Conservation (phyloP, 1,140 invertebrate species). For the Idris sp. region DNA sequence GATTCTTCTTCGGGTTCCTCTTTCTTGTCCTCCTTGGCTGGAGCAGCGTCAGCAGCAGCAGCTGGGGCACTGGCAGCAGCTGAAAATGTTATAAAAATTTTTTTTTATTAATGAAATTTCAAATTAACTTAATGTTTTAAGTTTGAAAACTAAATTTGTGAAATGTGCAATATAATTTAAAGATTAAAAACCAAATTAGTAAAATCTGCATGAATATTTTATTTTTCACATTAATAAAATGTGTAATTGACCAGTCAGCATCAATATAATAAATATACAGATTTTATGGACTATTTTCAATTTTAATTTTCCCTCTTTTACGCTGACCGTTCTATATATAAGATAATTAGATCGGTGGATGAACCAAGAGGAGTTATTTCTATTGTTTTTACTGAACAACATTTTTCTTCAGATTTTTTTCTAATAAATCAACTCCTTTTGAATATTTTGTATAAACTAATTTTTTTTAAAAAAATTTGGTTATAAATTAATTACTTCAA, state of each 20-base stretch:
- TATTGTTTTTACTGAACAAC: too few relatives aligned
- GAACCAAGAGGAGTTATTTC: slow-evolving; percentile 66
- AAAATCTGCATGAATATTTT: too few relatives aligned
- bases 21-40: slow-evolving; percentile 88
- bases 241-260: slow-evolving; percentile 25
- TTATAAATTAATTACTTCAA: too few relatives aligned
- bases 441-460: too few relatives aligned
- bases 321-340: slow-evolving; percentile 67
- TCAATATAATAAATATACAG: slow-evolving; percentile 28
- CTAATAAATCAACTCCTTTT: too few relatives aligned
- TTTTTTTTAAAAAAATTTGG: too few relatives aligned
- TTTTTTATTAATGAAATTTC: neutral
- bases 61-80: slow-evolving; percentile 75
- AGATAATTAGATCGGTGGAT: slow-evolving; percentile 69
- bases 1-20: slow-evolving; percentile 89
- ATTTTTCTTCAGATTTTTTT: too few relatives aligned
- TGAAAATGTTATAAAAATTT: slow-evolving; percentile 12
- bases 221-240: too few relatives aligned
- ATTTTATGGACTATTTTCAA: slow-evolving; percentile 58
- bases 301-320: slow-evolving; percentile 68
- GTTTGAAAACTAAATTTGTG: too few relatives aligned
- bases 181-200: too few relatives aligned
- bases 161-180: too few relatives aligned
- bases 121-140: slow-evolving; percentile 2
- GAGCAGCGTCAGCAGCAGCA: slow-evolving; percentile 83